These are phyloP conservation scores for Synaphobranchus kaupii DNA, from an alignment of 2,797 vertebrate genomes.

Conservation along the genomic window DNA sequence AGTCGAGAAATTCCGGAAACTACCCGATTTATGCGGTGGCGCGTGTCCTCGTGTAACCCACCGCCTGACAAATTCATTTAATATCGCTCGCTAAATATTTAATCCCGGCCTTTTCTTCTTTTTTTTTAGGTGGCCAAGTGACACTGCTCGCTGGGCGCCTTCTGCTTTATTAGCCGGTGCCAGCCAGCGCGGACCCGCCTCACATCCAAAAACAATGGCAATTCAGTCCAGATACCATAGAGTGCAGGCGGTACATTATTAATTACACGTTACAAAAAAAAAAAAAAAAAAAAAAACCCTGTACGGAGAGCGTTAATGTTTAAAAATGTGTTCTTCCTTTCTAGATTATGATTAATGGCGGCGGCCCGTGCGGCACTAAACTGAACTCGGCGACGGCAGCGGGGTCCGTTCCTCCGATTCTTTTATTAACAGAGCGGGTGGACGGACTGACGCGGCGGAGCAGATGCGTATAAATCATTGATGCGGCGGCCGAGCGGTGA, in stretches of 20 bases:
- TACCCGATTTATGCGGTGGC: background rate
- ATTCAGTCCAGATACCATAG: background rate
- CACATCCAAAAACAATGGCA: background rate
- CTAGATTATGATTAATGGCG: constrained; percentile 64
- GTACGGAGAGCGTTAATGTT: background rate
- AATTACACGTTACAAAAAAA: background rate
- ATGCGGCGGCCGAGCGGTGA: constrained; percentile 54
- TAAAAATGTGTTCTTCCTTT: constrained; percentile 42
- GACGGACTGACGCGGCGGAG: constrained; percentile 64
- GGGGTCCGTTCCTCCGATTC: constrained; percentile 60
- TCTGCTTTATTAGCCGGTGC: background rate
- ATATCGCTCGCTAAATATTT: background rate
- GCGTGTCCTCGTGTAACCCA: background rate
- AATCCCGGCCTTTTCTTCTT: background rate
- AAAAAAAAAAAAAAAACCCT: background rate
- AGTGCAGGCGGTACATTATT: background rate
- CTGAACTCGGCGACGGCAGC: constrained; percentile 58
- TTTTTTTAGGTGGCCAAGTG: background rate
- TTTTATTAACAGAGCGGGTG: constrained; percentile 63
- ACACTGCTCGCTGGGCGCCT: background rate
- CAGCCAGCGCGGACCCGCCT: background rate
- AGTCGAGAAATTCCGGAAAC: background rate
- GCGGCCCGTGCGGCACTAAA: constrained; percentile 42
- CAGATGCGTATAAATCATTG: constrained; percentile 73
- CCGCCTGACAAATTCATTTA: constrained; percentile 6